phyloP scores from a whole-genome alignment of 1,140 invertebrate species.

The Neuroterus valhalla region DNA sequence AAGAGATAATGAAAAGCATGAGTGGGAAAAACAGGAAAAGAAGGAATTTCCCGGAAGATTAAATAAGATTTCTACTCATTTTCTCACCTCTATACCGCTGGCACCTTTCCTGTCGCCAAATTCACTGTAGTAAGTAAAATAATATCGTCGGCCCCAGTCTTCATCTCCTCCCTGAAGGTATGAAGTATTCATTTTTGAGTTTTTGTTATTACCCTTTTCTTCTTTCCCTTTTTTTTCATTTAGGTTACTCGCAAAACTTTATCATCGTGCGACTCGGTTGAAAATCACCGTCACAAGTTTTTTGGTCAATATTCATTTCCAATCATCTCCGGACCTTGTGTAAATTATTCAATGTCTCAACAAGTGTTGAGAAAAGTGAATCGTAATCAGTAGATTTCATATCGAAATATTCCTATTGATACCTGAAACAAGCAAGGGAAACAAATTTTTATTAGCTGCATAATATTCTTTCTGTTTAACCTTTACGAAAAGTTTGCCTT shows the following conservation, averaged over 20 bases:
- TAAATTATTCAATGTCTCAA: not conserved
- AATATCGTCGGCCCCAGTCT: slow-evolving; percentile 73
- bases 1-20: too few species aligned
- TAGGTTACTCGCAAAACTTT: not conserved
- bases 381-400: not conserved
- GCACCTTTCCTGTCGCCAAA: slow-evolving; percentile 66
- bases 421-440: not conserved
- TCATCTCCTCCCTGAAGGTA: slow-evolving; percentile 66
- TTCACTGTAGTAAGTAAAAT: slow-evolving; percentile 76
- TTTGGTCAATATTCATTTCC: slow-evolving; percentile 10
- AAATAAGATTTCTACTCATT: too few species aligned
- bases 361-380: not conserved
- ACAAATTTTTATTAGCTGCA: too few species aligned
- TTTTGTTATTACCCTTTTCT: not conserved
- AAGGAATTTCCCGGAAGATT: not conserved
- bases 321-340: not conserved
- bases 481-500: too few species aligned
- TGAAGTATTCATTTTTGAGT: slow-evolving; percentile 65
- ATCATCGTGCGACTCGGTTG: not conserved
- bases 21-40: slow-evolving; percentile 46
- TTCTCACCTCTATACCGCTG: slow-evolving; percentile 63
- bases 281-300: slow-evolving; percentile 18
- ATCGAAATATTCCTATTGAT: not conserved
- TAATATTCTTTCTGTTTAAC: too few species aligned
- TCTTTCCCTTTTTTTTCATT: not conserved